Percentiles rank a stretch among this genome's conserved stretches.
Evolutionary conservation across 2,888 invertebrate genomes (phyloP).

Genomic region (Stenchaetothrips biformis): DNA sequence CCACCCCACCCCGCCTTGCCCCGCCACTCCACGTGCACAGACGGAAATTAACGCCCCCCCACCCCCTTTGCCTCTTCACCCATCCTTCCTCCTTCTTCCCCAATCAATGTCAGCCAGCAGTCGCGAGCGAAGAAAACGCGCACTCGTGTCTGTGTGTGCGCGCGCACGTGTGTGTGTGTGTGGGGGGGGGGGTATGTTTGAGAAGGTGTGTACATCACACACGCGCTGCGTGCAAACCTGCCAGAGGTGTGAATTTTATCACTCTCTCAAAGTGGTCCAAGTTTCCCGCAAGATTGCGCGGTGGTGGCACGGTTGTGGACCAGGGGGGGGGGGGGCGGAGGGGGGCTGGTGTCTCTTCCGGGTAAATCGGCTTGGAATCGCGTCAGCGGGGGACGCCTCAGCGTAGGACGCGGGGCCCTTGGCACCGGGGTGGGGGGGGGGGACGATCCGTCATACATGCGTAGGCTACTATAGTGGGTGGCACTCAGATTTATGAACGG

Average conservation of each 20-base stretch:
- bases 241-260: constrained; percentile 1
- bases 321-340: neutral
- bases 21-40: neutral
- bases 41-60: constrained; percentile 2
- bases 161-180: neutral
- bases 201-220: no score
- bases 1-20: no score
- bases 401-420: no score
- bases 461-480: no score
- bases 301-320: neutral
- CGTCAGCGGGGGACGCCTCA: no score
- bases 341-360: no score
- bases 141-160: neutral
- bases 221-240: neutral
- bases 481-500: no score
- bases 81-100: neutral
- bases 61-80: neutral
- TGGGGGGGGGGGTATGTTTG: neutral
- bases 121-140: neutral
- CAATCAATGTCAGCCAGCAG: constrained; percentile 14
- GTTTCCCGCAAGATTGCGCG: neutral
- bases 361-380: no score
- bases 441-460: no score
- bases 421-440: no score
- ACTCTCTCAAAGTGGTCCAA: neutral